Conservation (phyloP, 2,113 vertebrate genomes). For the Pipra filicauda region DNA sequence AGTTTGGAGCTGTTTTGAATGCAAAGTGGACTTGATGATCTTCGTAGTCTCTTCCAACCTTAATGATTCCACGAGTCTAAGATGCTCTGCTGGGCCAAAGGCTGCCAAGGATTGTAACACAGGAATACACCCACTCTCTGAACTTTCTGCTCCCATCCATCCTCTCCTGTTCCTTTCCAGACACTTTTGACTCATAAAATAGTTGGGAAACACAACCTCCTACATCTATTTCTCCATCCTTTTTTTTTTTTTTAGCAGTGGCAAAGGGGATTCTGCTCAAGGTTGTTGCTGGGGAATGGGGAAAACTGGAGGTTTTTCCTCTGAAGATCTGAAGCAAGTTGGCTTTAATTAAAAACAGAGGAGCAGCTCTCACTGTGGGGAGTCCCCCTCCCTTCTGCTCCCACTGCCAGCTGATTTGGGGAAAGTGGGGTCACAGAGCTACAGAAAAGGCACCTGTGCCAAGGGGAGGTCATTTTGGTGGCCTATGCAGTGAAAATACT, state of each 20-base stretch:
- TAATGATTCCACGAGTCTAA: background rate
- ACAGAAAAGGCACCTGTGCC: background rate
- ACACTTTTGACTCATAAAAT: background rate
- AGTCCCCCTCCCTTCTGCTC: background rate
- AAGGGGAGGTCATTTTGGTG: background rate
- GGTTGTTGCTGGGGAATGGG: background rate
- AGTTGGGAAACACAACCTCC: background rate
- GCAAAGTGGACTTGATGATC: background rate
- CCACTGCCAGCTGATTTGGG: background rate
- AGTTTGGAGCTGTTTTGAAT: background rate
- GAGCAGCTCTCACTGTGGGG: background rate
- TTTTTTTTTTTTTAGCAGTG: background rate
- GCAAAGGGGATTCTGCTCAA: background rate
- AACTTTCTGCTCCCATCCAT: background rate
- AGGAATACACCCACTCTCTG: background rate
- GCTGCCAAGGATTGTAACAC: rapidly evolving
- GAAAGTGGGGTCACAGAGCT: background rate
- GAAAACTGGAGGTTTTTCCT: background rate
- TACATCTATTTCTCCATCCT: background rate
- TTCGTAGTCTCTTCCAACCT: background rate
- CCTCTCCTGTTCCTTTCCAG: background rate
- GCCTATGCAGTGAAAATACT: background rate
- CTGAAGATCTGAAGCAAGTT: background rate
- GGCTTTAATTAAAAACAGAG: background rate
- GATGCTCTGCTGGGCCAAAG: background rate